Evolutionary conservation across 1,140 invertebrate genomes (phyloP), one percentile per base, ranked within the genome.

Genomic region (Brachionus rubens): DNA sequence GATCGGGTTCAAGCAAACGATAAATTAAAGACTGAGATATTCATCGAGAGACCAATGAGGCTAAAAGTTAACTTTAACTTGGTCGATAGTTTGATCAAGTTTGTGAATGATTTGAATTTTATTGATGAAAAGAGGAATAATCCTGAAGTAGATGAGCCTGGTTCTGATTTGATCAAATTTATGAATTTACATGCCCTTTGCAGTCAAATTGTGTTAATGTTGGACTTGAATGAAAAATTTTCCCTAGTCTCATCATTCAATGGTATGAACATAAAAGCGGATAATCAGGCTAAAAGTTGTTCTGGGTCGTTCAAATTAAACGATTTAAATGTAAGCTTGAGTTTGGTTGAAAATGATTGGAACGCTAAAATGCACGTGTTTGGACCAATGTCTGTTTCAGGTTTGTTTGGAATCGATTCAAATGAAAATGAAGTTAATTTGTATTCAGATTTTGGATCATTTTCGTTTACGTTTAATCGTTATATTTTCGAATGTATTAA

Each of bases 281-380:
- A 26, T 7, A 70, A 21, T 47, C 36, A 70, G 40, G 43, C 43
- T 3, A 70, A 59, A 59, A 5, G 16, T 7, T 59, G 19, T 16
- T 33, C 54, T 33, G 19, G 30, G 12, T 33, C 36, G 1, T 65
- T 65, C 21, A 65, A 65, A 43, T 65, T 65, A 43, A 65, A 65
- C 6, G 59, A 65, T 65, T 65, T 65, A 5, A 65, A 43, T 65
- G 3, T 43, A 43, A 65, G 43, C 43, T 43, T 65, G 41, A 59
- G 16, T 59, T 65, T 6, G 16, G 19, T 26, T 24, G 19, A 65
- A 26, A 12, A 41, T 36, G 33, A 65, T 41, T 26, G 36, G 9
- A 10, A 36, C 9, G 3, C 9, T 41, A 65, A 43, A 36, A 43
- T 43, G 12, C 33, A 65, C n/a, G 21, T 65, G 41, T 65, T 65